Evolutionary conservation across 2,888 invertebrate species (phyloP), one percentile per base, ranked within the genome.

Genomic region (Gibbula magus): DNA sequence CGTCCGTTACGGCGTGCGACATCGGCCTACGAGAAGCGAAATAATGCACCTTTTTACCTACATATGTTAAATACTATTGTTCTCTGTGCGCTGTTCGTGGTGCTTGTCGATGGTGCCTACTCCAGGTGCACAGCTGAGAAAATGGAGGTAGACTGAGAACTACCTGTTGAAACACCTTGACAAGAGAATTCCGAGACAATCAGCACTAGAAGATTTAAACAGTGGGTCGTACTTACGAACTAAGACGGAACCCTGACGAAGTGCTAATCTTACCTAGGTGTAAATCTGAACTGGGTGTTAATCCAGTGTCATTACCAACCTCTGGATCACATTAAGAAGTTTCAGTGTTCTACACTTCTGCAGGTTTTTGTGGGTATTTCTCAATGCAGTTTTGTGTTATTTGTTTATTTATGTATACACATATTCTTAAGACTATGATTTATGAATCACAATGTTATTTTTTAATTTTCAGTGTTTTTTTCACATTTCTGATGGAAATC

Each of bases 1-100:
- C 35, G 18, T 18, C 8, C 29, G 78, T 25, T 32, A 78, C 67
- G 35, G 39, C 53, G 61, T 39, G 67, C 70, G 78, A 52, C 78
- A 53, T 52, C 29, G 35, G 53, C 22, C 35, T 25, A 22, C 52
- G 32, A 52, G 51, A 25, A 25, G 32, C 35, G 29, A 78, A 67
- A 78, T 78, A 78, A 78, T 78, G 67, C 78, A 66, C n/a, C 70
- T 67, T 78, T 74, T 78, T 78, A 78, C 78, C 53, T 78, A 78
- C 53, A 67, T 76, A 61, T 74, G 51, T 74, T 74, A 51, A 39
- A 74, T 52, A 74, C 51, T 74, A 51, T 74, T 74, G 74, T 74
- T 51, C 39, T 1, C 22, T 18, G 45, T 16, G 61, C 29, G 13
- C 13, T 61, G 61, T 61, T 25, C 61, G 29, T 25, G 25, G 61